Base-by-base conservation (phyloP, 2,888 invertebrate genomes). In the Archaeoteleia sp. region DNA sequence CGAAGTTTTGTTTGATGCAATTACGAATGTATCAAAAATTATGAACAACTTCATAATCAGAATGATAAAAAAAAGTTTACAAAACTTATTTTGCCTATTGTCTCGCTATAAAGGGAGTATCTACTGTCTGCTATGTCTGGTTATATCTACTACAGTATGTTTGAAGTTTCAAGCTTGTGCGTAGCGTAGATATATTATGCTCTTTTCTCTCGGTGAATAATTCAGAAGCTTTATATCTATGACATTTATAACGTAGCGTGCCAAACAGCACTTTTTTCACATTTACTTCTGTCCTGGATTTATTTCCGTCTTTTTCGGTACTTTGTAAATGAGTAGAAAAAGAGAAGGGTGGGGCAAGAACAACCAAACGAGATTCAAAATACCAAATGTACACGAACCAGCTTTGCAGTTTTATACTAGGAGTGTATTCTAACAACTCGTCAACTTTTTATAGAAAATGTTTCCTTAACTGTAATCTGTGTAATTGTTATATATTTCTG, bases 241-340 rank as follows among this genome's bases (percentile, higher is more conserved):
- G 60, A 60, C 60, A 51, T 43, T 49, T 60, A 60, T 51, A 45
- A 51, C 51, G 17, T 43, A 45, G 37, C 60, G 39, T 60, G 58
- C 48, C 40, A 49, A 49, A 34, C 49, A 43, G 35, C 35, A 58
- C 48, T 55, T 55, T 55, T 57, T 46, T 46, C 46, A 29, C 48
- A 13, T 58, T 17, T 17, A 17, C 14, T 39, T 20, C 23, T 46
- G 34, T 40, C 42, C 48, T 45, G 40, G 9, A 48, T 48, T 48
- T 48, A 32, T 25, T 48, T 58, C 27, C 34, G 14, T 8, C 48
- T 30, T 40, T 55, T 45, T 55, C 45, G 45, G 35, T 23, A 43
- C 35, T 43, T 34, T 43, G 42, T n/a, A n/a, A 20, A 39, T 10
- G 23, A 37, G 37, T n/a, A n/a, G n/a, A n/a, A n/a, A n/a, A n/a